These are phyloP conservation scores for Lutraria lutraria DNA, from an alignment of 2,888 invertebrate genomes.

Conservation along the genomic window DNA sequence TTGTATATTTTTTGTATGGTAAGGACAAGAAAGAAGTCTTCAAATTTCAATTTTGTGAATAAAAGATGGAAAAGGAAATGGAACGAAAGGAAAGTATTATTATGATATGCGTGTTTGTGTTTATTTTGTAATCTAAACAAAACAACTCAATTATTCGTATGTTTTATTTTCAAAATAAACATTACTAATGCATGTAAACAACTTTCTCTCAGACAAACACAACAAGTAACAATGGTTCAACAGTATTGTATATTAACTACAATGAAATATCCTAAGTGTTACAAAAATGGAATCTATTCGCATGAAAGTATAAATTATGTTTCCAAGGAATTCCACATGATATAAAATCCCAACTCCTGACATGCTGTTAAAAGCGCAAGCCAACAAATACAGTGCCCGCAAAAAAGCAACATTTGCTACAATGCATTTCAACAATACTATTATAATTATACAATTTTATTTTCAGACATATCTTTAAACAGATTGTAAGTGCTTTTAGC, in stretches of 20 bases:
- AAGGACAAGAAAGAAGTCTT: no score
- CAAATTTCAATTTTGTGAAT: no score
- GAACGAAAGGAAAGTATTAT: no score
- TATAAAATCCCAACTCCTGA: background rate
- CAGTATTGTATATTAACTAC: background rate
- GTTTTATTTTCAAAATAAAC: constrained; percentile 17
- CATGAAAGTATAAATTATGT: background rate
- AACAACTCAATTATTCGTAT: background rate
- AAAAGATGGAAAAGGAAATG: no score
- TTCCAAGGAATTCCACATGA: background rate
- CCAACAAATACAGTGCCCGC: background rate
- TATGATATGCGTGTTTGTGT: no score
- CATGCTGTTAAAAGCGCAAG: background rate
- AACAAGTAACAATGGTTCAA: constrained; percentile 16
- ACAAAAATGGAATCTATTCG: background rate
- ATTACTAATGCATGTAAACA: background rate
- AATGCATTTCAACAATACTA: background rate
- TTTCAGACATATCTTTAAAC: no score
- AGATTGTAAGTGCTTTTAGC: no score
- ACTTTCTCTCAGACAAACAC: background rate
- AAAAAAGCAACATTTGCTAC: background rate
- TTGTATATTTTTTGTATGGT: no score
- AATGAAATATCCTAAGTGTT: background rate
- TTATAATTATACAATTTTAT: no score
- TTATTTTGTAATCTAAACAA: no score